Conservation (phyloP, 2,888 invertebrate species). For the Ptychoptera contaminata region DNA sequence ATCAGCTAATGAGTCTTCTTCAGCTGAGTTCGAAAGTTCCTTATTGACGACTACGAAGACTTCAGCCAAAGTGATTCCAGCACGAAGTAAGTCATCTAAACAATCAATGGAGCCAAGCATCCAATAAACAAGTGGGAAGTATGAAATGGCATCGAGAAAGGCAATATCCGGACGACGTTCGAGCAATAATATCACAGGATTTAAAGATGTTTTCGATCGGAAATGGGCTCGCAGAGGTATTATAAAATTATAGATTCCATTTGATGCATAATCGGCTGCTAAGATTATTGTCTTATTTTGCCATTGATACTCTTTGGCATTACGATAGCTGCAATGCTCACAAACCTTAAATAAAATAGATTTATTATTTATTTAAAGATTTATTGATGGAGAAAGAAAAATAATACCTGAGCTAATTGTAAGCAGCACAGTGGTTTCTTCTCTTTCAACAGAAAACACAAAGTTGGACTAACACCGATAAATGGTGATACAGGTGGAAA, state of each 20-base stretch:
- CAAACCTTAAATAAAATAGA: slow-evolving; percentile 48
- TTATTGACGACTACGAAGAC: slow-evolving; percentile 97
- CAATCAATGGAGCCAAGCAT: slow-evolving; percentile 95
- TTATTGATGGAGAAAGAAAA: too few relatives aligned
- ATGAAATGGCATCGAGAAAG: slow-evolving; percentile 89
- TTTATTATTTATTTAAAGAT: slow-evolving; percentile 3
- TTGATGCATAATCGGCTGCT: slow-evolving; percentile 92
- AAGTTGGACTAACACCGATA: slow-evolving; percentile 94
- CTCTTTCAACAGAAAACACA: slow-evolving; percentile 90
- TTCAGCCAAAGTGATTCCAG: slow-evolving; percentile 90
- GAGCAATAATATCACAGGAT: slow-evolving; percentile 86
- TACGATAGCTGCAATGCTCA: slow-evolving; percentile 82
- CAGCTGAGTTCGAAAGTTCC: slow-evolving; percentile 87
- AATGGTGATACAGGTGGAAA: slow-evolving; percentile 95
- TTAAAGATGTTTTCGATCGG: slow-evolving; percentile 80
- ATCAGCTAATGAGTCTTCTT: slow-evolving; percentile 91
- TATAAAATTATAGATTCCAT: slow-evolving; percentile 97
- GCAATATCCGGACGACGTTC: slow-evolving; percentile 82
- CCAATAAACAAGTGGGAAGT: slow-evolving; percentile 94
- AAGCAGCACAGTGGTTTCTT: slow-evolving; percentile 93
- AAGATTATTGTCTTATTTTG: slow-evolving; percentile 93
- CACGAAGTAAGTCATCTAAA: slow-evolving; percentile 82
- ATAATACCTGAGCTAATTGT: slow-evolving; percentile 69
- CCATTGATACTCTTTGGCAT: slow-evolving; percentile 92
- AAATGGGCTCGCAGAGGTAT: slow-evolving; percentile 94